phyloP scores from a whole-genome alignment of 64 coral and sea anemone genomes.

The Hydrozoanthus tunicans region DNA sequence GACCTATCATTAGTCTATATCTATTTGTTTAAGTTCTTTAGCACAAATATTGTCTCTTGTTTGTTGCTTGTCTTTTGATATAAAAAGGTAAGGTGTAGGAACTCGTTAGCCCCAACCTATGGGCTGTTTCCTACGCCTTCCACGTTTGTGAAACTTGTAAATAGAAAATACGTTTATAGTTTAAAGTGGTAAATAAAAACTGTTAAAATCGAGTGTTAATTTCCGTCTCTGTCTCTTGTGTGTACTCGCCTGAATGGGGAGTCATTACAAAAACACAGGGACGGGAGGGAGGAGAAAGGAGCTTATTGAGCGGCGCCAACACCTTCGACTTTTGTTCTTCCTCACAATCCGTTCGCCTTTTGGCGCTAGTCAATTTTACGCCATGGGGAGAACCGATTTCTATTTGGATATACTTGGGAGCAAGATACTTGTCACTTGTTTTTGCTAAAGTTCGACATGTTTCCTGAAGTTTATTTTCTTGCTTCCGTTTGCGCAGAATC shows the following conservation, averaged over 20 bases:
- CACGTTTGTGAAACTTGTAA: not conserved
- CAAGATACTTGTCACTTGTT: not conserved
- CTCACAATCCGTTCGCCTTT: not conserved
- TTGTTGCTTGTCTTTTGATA: too few relatives aligned
- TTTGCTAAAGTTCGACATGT: not conserved
- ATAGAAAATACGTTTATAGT: not conserved
- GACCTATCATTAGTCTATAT: too few relatives aligned
- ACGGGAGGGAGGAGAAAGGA: slow-evolving; percentile 17
- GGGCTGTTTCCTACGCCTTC: not conserved
- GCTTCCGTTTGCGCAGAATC: not conserved
- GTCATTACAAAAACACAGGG: slow-evolving; percentile 36
- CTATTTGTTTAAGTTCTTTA: too few relatives aligned
- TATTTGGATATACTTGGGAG: not conserved
- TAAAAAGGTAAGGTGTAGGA: too few relatives aligned
- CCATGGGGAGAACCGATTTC: slow-evolving; percentile 35
- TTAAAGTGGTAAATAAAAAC: not conserved
- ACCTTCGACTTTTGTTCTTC: not conserved
- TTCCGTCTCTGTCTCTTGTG: slow-evolving; percentile 30
- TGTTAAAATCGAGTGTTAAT: slow-evolving; percentile 30
- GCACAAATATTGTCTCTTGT: too few relatives aligned
- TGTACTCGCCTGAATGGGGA: slow-evolving; percentile 8
- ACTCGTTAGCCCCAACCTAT: not conserved
- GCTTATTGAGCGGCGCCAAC: not conserved
- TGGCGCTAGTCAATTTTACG: slow-evolving; percentile 6
- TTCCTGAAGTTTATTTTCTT: not conserved